Base-by-base conservation (phyloP, 2,797 vertebrate genomes). In the Gadopsis marmoratus region DNA sequence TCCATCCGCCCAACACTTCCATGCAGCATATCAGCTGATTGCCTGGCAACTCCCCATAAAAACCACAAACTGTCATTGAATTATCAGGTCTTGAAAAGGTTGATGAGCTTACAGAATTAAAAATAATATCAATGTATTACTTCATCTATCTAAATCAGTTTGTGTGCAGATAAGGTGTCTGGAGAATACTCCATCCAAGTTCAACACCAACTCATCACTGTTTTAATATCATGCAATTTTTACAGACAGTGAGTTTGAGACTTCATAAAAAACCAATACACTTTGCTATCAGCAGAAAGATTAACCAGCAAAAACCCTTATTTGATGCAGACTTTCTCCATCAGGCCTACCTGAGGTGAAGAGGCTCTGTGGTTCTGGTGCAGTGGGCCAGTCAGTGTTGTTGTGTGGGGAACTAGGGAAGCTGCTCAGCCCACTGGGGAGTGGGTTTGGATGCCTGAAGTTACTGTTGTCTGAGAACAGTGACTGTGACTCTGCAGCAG, bases 311-410 rank as follows among this genome's bases (percentile, higher is more conserved):
- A 9, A 17, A 21, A 19, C 41, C 16, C n/a, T 8, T 39, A 35
- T 14, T 39, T 39, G 33, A 26, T 21, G 26, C 59, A 61, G 7
- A 43, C 26, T 9, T 53, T 10, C 26, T 35, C 17, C 9, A 0
- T 39, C 41, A 5, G 45, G 13, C 82, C 14, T 74, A 98, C 97
- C 97, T 96, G 97, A 98, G 78, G 97, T 97, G 93, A 98, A 98
- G 93, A 97, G 96, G 90, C 96, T 97, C 92, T 97, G 97, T 92
- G 97, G 97, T 91, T 97, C 97, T 82, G 97, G 97, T 78, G 97
- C 95, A 60, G 96, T 97, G 55, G 96, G 97, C 97, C 97, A 98
- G 84, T 98, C 97, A 45, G 94, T 16, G 56, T 95, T 96, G 83
- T 93, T 95, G 91, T 97, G 97, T 76, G 96, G 92, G 85, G 96